Conservation (phyloP, 1,140 invertebrate species). For the Adelges cooleyi region DNA sequence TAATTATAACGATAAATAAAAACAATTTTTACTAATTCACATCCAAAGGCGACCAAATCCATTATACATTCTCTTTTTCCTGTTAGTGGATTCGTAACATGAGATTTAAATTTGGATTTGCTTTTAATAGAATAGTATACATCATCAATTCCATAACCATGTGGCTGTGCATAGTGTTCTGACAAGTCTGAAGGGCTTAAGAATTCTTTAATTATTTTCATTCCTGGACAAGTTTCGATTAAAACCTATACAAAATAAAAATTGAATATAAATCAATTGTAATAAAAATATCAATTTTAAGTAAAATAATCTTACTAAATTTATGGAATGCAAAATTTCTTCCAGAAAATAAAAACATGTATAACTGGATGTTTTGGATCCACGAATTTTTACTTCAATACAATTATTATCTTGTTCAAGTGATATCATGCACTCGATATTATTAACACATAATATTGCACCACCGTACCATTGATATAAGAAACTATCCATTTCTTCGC, state of each 20-base stretch:
- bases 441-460: constrained; percentile 61
- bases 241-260: constrained; percentile 40
- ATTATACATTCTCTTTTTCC: constrained; percentile 51
- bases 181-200: constrained; percentile 52
- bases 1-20: not conserved
- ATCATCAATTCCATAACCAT: constrained; percentile 49
- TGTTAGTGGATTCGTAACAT: constrained; percentile 48
- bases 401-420: constrained; percentile 50
- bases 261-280: constrained; percentile 28
- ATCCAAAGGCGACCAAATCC: constrained; percentile 56
- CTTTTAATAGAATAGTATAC: constrained; percentile 49
- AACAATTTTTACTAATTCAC: constrained; percentile 29
- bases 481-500: constrained; percentile 52
- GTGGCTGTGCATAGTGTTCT: constrained; percentile 42
- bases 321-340: constrained; percentile 57
- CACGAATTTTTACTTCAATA: constrained; percentile 62
- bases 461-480: constrained; percentile 70
- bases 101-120: constrained; percentile 39
- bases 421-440: constrained; percentile 59
- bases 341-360: constrained; percentile 64
- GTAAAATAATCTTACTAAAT: constrained; percentile 42
- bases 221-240: constrained; percentile 52
- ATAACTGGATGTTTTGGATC: constrained; percentile 46
- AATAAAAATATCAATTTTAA: too few relatives aligned
- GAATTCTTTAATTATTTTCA: constrained; percentile 52